Percentiles rank a stretch among this genome's conserved stretches.
Conservation (phyloP, 2,113 vertebrate genomes). For the Takifugu flavidus region DNA sequence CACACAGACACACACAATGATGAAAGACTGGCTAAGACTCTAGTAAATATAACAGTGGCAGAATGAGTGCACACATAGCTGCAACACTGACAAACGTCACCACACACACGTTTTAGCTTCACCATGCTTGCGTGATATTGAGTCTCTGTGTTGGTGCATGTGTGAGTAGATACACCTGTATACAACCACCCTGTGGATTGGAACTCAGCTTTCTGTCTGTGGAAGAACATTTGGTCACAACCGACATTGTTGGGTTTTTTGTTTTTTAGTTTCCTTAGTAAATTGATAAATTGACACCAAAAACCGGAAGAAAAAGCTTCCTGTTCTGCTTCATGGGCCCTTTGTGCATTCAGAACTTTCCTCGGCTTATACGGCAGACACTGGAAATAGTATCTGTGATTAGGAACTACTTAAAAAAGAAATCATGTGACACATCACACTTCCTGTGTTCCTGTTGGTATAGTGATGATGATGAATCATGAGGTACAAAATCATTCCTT, state of each 20-base stretch:
- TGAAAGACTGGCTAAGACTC: background rate
- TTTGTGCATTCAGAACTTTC: too few relatives aligned
- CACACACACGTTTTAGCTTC: background rate
- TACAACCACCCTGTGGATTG: constrained; percentile 5
- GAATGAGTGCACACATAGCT: background rate
- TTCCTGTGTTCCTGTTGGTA: background rate
- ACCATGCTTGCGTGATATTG: background rate
- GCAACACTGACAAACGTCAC: constrained; percentile 3
- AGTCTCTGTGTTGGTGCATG: constrained; percentile 12
- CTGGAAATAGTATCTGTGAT: background rate
- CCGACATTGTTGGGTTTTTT: background rate
- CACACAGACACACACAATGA: background rate
- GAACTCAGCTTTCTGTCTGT: constrained; percentile 9
- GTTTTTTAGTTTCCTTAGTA: background rate
- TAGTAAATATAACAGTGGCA: background rate
- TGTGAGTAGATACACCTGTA: background rate
- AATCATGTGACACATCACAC: background rate
- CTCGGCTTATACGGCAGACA: too few relatives aligned
- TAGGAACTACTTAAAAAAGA: background rate
- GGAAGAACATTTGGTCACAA: background rate
- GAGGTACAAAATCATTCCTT: background rate
- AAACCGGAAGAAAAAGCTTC: too few relatives aligned
- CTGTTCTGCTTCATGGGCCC: too few relatives aligned
- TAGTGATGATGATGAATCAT: background rate
- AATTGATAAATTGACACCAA: too few relatives aligned